Percentiles rank a stretch among this genome's conserved stretches.
Evolutionary conservation across 1,140 invertebrate genomes (phyloP).

Genomic region (Leptinotarsa texana): DNA sequence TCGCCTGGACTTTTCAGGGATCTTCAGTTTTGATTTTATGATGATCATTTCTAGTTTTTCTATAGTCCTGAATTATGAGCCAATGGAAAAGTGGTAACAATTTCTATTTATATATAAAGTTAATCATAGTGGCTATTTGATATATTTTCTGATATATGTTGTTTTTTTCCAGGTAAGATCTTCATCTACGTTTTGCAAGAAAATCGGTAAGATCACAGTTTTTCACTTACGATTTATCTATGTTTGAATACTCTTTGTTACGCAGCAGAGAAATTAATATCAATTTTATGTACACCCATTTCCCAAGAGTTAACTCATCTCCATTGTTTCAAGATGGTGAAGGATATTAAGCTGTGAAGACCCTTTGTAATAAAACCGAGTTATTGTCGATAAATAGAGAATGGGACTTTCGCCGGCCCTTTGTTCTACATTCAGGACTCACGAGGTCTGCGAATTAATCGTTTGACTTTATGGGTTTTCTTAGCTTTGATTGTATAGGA

Average conservation of each 20-base stretch:
- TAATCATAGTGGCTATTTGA: too few species aligned
- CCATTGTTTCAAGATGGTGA: slow-evolving; percentile 8
- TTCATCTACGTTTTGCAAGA: neutral
- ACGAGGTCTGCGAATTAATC: slow-evolving; percentile 14
- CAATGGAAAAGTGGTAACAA: too few species aligned
- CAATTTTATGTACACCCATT: neutral
- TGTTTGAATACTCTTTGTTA: neutral
- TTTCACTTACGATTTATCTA: neutral
- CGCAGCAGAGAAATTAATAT: neutral
- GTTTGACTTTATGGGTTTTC: neutral
- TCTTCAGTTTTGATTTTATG: too few species aligned
- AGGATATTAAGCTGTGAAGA: slow-evolving; percentile 14
- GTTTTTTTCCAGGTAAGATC: neutral
- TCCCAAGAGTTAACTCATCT: slow-evolving; percentile 11
- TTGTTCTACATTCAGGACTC: neutral
- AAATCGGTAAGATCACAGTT: neutral
- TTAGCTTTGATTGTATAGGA: neutral
- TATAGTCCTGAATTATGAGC: too few species aligned
- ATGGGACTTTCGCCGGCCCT: slow-evolving; percentile 10
- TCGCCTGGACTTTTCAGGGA: too few species aligned
- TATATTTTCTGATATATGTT: too few species aligned
- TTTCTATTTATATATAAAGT: too few species aligned
- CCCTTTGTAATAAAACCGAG: slow-evolving; percentile 20
- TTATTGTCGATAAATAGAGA: slow-evolving; percentile 20
- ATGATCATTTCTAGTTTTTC: too few species aligned